Percentiles rank a stretch among this genome's conserved stretches.
These are phyloP conservation scores for Aplysina aerophoba DNA, from an alignment of 37 sponge, comb jelly and placozoan genomes.

Conservation along the genomic window DNA sequence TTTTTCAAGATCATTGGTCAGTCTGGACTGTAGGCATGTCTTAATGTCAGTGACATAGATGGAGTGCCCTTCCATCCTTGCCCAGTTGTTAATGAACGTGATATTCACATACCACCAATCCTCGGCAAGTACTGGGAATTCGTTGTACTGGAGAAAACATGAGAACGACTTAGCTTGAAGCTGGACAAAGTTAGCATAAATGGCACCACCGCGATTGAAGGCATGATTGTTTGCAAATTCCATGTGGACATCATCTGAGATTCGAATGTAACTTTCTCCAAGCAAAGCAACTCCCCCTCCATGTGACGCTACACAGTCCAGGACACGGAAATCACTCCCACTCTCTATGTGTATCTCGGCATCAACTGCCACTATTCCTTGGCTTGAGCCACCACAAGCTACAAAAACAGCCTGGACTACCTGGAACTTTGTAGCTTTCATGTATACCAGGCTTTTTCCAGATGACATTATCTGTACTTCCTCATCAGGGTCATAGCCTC, in stretches of 20 bases:
- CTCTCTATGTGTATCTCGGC: too few species aligned
- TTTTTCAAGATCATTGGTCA: neutral
- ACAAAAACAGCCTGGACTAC: too few species aligned
- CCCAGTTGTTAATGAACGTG: neutral
- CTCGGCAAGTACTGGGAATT: neutral
- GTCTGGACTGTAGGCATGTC: neutral
- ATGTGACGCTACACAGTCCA: neutral
- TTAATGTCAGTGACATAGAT: neutral
- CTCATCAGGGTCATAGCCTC: too few species aligned
- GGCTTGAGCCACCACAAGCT: too few species aligned
- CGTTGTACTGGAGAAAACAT: slow-evolving; percentile 12
- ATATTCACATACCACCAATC: neutral
- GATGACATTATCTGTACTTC: too few species aligned
- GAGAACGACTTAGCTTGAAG: neutral
- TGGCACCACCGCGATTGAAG: neutral
- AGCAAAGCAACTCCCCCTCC: neutral
- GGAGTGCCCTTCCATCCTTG: neutral
- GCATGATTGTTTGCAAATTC: neutral
- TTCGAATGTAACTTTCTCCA: neutral
- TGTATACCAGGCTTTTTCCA: too few species aligned
- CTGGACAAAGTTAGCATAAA: neutral
- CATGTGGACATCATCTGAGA: neutral
- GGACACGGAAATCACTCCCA: too few species aligned
- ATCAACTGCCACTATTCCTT: too few species aligned
- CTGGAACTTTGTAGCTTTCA: too few species aligned